phyloP scores from a whole-genome alignment of 2,888 invertebrate genomes.

The Tenthredo scrophulariae region DNA sequence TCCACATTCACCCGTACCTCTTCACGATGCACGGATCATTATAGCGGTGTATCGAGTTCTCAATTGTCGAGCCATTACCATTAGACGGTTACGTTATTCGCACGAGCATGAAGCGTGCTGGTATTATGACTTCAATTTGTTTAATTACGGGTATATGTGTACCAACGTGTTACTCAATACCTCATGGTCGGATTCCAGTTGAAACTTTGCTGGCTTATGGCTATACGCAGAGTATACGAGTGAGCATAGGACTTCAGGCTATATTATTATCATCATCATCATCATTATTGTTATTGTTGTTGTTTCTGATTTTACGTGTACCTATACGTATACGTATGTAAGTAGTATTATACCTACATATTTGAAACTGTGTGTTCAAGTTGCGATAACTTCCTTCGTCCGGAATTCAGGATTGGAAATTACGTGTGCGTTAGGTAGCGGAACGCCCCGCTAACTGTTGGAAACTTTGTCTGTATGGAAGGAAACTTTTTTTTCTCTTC shows the following conservation, averaged over 20 bases:
- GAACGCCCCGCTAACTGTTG: not conserved
- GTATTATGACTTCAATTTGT: slow-evolving; percentile 44
- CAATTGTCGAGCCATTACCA: slow-evolving; percentile 45
- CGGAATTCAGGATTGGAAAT: slow-evolving; percentile 39
- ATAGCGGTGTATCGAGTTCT: slow-evolving; percentile 47
- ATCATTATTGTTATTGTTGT: not conserved
- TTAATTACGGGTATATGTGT: slow-evolving; percentile 14
- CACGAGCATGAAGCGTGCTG: slow-evolving; percentile 48
- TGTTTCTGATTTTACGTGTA: not conserved
- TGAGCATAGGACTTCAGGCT: not conserved
- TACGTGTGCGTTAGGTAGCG: slow-evolving; percentile 20
- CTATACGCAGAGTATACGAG: not conserved
- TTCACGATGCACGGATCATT: not conserved
- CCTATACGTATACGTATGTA: not conserved
- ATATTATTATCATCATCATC: not conserved
- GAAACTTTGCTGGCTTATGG: not conserved
- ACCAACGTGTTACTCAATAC: not conserved
- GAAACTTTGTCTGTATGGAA: slow-evolving; percentile 12
- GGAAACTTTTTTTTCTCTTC: not conserved
- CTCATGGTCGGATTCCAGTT: not conserved
- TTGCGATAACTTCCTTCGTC: slow-evolving; percentile 34
- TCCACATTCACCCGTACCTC: not conserved
- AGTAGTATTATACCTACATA: slow-evolving; percentile 13
- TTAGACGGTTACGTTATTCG: slow-evolving; percentile 49
- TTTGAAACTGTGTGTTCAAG: slow-evolving; percentile 6